phyloP scores from a whole-genome alignment of 1,140 invertebrate genomes.

The Temnothorax longispinosus region DNA sequence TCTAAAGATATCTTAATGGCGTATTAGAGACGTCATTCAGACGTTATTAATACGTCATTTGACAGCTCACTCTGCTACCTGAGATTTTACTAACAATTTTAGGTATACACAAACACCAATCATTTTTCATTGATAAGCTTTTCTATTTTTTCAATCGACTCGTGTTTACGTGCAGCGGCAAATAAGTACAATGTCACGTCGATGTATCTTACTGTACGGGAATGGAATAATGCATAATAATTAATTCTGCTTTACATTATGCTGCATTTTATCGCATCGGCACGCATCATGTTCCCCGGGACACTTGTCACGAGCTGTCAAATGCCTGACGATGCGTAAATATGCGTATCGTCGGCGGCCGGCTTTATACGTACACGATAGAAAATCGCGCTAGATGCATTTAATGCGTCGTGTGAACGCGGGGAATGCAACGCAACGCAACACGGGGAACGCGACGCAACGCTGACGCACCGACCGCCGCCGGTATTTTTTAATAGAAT shows the following conservation, averaged over 20 bases:
- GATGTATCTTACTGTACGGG: not conserved
- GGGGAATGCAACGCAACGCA: slow-evolving; percentile 20
- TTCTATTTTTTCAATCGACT: slow-evolving; percentile 12
- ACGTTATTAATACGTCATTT: no score
- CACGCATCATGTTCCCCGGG: slow-evolving; percentile 67
- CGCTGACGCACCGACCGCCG: slow-evolving; percentile 25
- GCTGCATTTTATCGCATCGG: slow-evolving; percentile 29
- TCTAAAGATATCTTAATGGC: no score
- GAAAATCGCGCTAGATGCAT: slow-evolving; percentile 45
- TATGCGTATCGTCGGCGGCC: slow-evolving; percentile 43
- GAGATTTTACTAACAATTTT: not conserved
- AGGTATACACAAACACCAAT: not conserved
- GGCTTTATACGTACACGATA: not conserved
- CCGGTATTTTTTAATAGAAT: slow-evolving; percentile 77
- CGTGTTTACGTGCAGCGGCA: slow-evolving; percentile 4
- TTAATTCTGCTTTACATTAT: slow-evolving; percentile 45
- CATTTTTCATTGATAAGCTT: slow-evolving; percentile 36
- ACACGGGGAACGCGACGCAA: slow-evolving; percentile 14
- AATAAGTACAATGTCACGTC: slow-evolving; percentile 35
- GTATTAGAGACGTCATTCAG: no score
- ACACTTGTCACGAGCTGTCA: slow-evolving; percentile 52
- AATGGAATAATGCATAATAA: slow-evolving; percentile 41
- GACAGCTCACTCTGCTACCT: no score
- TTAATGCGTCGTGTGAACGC: slow-evolving; percentile 13
- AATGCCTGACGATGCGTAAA: slow-evolving; percentile 53